Evolutionary conservation across 2,888 invertebrate species (phyloP), one percentile per base, ranked within the genome.

Genomic region (Tetranychus piercei): DNA sequence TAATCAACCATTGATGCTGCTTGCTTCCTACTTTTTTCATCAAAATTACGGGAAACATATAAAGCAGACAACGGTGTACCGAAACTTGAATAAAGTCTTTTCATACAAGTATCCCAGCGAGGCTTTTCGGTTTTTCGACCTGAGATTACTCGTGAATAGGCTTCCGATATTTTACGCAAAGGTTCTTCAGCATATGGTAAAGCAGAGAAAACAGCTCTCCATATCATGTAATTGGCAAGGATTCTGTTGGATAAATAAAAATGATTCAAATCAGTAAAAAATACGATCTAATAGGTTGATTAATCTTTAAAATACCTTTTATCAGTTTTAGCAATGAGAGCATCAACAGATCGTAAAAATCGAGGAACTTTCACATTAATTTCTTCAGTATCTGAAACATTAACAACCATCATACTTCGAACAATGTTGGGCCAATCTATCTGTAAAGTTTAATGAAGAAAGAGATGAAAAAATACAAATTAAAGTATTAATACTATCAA

Each of bases 191-290:
- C 20, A 20, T 11, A 23, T 4, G 69, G 69, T 69, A 69, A 20
- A 6, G 69, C 69, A 18, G 69, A 69, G 22, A 69, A 69, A 22
- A 81, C 89, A 0, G 91, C 89, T 74, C 94, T 87, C 94, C 94
- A 94, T 87, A 94, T 87, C 79, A 92, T 88, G 81, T 95, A 95
- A 84, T 95, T 95, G 3, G 94, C 92, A 80, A 89, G 86, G 15
- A 75, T 44, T 74, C 76, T 76, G 55, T 15, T 55, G 55, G 15
- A 55, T 55, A 1, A 55, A 55, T 55, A 45, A 55, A 55, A 55
- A 15, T 15, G 55, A 55, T 15, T 2, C 55, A 55, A 55, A 11
- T 22, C 18, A 69, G 5, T 22, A 69, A 1, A 18, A 11, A 20
- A 23, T 9, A n/a, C 2, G 23, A 23, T 69, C 22, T 11, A 69